phyloP scores from a whole-genome alignment of 2,797 vertebrate genomes.

The Ctenosaura bakeri region DNA sequence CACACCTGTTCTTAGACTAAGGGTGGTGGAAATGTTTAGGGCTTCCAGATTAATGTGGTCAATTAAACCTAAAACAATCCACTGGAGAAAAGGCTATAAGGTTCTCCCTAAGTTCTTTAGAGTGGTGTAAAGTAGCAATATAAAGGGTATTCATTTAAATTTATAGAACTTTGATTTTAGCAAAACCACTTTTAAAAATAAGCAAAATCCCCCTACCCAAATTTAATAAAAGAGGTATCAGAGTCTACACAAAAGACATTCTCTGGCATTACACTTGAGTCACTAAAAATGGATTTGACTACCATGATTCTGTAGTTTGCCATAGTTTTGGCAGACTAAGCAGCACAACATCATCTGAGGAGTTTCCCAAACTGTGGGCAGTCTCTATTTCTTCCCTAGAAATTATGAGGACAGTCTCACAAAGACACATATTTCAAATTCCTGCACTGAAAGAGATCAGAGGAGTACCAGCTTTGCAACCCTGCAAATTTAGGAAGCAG shows the following conservation, averaged over 20 bases:
- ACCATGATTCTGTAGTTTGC: not conserved
- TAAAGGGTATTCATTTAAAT: not conserved
- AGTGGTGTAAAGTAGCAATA: not conserved
- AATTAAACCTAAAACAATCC: not conserved
- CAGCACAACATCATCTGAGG: not conserved
- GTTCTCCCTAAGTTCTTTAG: not conserved
- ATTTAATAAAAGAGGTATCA: not conserved
- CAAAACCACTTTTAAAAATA: not conserved
- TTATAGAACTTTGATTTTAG: not conserved
- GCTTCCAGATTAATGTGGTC: not conserved
- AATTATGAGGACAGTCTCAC: not conserved
- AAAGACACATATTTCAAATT: not conserved
- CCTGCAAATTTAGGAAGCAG: not conserved
- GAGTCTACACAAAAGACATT: not conserved
- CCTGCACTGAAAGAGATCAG: not conserved
- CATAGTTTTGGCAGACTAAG: not conserved
- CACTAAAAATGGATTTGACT: not conserved
- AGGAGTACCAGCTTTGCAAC: not conserved
- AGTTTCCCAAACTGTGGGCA: not conserved
- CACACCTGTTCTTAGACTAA: constrained; percentile 37
- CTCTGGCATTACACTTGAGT: not conserved
- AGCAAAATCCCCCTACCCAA: not conserved
- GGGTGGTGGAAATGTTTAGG: not conserved
- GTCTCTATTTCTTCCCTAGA: not conserved
- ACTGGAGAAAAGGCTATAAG: not conserved